Evolutionary conservation across 2,797 vertebrate species (phyloP), one percentile per base, ranked within the genome.

Genomic region (Gymnothorax javanicus): DNA sequence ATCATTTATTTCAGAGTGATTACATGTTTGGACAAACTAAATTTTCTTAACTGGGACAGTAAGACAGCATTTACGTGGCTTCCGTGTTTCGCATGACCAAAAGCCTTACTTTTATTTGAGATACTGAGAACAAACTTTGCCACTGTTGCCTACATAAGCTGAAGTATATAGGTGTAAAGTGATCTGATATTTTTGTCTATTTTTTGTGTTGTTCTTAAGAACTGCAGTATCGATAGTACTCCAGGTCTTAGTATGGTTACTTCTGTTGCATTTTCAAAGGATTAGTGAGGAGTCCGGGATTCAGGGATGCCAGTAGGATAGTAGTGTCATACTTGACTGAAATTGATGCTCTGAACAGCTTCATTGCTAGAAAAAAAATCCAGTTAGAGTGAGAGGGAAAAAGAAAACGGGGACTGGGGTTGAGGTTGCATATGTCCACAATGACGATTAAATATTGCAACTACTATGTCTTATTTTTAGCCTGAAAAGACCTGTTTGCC

Each of bases 291-390:
- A 67, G 59, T 64, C 57, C 12, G 17, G 57, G 25, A 60, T 64
- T 71, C 79, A 75, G 57, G 52, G 7, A 64, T 82, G 67, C n/a
- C 27, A 50, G 33, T 59, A 77, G 82, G 64, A 85, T 75, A 54
- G 64, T 67, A 88, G 87, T 86, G 85, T 88, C 81, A 69, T 58
- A 64, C 58, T 56, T 87, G 86, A 83, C 85, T 75, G 81, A 86
- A 83, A 86, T 86, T 82, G 56, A 59, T 83, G 84, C 60, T 62
- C 62, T 17, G 85, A 60, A 86, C 85, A 86, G 50, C 57, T 75
- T 82, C 57, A 25, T 57, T 60, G 58, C 33, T 27, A n/a, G 58
- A 25, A 25, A 81, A 81, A 43, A 43, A 86, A 71, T 64, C 75
- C 57, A 64, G 64, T 86, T 73, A 62, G 85, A 86, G 67, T 27